Base-by-base conservation (phyloP, 2,888 invertebrate species). In the Phania funesta region DNA sequence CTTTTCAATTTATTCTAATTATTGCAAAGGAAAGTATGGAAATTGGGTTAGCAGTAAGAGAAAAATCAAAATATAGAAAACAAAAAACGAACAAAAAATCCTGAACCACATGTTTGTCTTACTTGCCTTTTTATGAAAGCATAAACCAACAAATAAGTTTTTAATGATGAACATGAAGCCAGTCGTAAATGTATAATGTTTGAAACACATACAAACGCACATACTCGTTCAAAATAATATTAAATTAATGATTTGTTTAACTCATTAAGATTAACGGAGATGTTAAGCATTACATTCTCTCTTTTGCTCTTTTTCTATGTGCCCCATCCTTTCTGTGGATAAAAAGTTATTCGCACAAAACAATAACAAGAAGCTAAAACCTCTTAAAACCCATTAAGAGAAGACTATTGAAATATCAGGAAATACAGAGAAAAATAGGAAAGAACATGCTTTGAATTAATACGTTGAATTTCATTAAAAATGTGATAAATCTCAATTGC, bases 31-130 rank as follows among this genome's bases (percentile, higher is more conserved):
- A 60, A 52, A 60, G 41, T 76, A 16, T 11, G 16, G n/a, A 24
- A 76, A 68, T 68, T 76, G 52, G 76, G 76, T 76, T 76, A 76
- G 68, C 16, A 52, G 60, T 60, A 68, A 58, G 24, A 67, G 41
- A 50, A 76, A 65, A 24, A 22, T 9, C 52, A 35, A 16, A 52
- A 22, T 29, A 24, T 2, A 13, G 18, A 24, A 29, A 58, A 8
- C 8, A 18, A 7, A 29, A 6, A 2, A 35, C 16, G 18, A 26
- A 35, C 7, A n/a, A 29, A 22, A 24, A 48, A 41, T 46, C 48
- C 38, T 56, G 18, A 18, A 52, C 13, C 6, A 13, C 5, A 11
- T 35, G 9, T 35, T 35, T 9, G 1, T 38, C 4, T n/a, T n/a
- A 2, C 0, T 18, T 35, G n/a, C 22, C 8, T 46, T 24, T 20